Conservation (phyloP, 2,888 invertebrate genomes). For the Himalopsyche kuldschensis region DNA sequence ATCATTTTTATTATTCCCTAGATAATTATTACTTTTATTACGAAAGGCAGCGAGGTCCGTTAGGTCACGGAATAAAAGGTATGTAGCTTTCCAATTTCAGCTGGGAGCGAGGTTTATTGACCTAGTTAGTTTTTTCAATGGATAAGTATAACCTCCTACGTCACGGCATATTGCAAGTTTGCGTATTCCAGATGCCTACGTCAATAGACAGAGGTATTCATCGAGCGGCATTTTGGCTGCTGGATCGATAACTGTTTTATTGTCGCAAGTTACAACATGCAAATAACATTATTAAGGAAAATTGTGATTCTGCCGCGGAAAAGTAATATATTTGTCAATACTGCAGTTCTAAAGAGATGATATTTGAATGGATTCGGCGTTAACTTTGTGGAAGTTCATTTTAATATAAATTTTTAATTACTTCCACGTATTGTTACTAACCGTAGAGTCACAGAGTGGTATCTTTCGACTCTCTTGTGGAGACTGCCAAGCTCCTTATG, state of each 20-base stretch:
- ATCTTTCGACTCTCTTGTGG: too few relatives aligned
- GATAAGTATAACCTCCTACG: neutral
- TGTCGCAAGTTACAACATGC: too few relatives aligned
- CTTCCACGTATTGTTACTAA: too few relatives aligned
- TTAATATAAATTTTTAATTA: too few relatives aligned
- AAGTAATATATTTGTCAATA: too few relatives aligned
- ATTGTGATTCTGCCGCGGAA: too few relatives aligned
- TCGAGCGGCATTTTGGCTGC: neutral
- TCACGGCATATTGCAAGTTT: neutral
- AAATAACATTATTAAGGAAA: too few relatives aligned
- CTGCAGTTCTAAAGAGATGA: too few relatives aligned
- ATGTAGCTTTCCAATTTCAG: neutral
- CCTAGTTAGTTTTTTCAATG: constrained; percentile 16
- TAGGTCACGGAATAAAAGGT: neutral
- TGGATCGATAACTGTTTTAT: neutral
- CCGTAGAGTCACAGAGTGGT: too few relatives aligned
- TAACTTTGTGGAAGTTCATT: too few relatives aligned
- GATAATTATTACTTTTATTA: neutral
- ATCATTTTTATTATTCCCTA: neutral
- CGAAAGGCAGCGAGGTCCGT: neutral
- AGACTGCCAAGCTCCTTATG: too few relatives aligned
- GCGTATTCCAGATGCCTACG: neutral
- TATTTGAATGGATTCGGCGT: too few relatives aligned
- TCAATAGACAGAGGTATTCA: neutral
- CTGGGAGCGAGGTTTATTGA: neutral